Conservation (phyloP, 2,113 vertebrate species). For the Perognathus longimembris region DNA sequence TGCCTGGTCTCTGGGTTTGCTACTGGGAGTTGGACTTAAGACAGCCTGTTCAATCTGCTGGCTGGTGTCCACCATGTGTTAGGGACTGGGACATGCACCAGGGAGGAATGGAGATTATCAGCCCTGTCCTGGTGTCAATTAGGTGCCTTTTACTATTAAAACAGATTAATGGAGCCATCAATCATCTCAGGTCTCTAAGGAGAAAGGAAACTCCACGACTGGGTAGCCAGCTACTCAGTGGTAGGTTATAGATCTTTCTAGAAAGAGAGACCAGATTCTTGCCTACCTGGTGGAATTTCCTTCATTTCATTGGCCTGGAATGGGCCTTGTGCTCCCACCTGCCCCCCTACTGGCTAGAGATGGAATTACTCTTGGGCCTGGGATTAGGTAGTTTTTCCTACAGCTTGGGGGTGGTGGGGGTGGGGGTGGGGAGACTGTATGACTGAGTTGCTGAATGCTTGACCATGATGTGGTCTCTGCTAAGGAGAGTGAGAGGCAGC, state of each 20-base stretch:
- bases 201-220: background rate
- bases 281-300: background rate
- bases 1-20: background rate
- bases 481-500: background rate
- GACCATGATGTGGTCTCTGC: background rate
- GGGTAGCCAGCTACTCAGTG: background rate
- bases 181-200: background rate
- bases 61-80: fast-evolving
- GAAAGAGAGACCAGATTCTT: background rate
- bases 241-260: no score
- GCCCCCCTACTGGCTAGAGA: background rate
- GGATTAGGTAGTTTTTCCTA: background rate
- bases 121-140: background rate
- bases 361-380: background rate
- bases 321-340: background rate
- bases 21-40: background rate
- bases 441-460: background rate
- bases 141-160: background rate
- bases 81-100: background rate
- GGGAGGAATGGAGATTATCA: background rate
- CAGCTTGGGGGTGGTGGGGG: no score
- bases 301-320: background rate
- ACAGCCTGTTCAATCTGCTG: fast-evolving
- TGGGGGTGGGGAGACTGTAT: no score
- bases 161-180: background rate